These are phyloP conservation scores for Uropetala carovei DNA, from an alignment of 2,888 invertebrate genomes.

Conservation along the genomic window DNA sequence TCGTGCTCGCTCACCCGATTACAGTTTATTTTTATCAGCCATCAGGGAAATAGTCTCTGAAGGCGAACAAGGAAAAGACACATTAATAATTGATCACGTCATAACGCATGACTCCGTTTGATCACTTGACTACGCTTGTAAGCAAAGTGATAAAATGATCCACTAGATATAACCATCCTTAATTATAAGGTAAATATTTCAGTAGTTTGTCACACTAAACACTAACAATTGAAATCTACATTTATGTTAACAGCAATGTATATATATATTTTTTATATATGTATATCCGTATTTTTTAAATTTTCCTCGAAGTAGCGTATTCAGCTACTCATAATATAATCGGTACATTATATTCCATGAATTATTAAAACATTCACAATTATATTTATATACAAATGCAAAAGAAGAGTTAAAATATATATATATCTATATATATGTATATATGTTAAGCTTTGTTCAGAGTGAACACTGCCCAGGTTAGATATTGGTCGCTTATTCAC, in stretches of 20 bases:
- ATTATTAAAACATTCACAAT: conserved; percentile 74
- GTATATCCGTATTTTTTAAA: conserved; percentile 67
- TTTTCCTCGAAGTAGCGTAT: conserved; percentile 46
- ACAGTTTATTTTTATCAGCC: conserved; percentile 1
- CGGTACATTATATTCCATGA: conserved; percentile 48
- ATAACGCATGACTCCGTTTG: conserved; percentile 26
- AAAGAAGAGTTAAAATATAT: conserved; percentile 72
- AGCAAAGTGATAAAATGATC: conserved; percentile 51
- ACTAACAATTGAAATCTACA: conserved; percentile 61
- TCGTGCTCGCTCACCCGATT: conserved; percentile 50
- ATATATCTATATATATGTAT: conserved; percentile 16
- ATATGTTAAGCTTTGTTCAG: conserved; percentile 30
- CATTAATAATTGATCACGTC: conserved; percentile 35
- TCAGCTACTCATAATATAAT: conserved; percentile 40
- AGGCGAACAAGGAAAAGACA: conserved; percentile 55
- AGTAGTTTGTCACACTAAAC: conserved; percentile 34
- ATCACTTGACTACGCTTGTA: conserved; percentile 47
- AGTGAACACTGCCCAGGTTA: conserved; percentile 56
- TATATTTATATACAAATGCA: conserved; percentile 74
- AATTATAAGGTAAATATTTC: conserved; percentile 49
- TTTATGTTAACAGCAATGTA: conserved; percentile 67
- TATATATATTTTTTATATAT: conserved; percentile 65
- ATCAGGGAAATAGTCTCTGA: background rate
- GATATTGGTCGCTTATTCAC: conserved; percentile 50
- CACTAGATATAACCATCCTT: conserved; percentile 53